Evolutionary conservation across 2,888 invertebrate genomes (phyloP).

Genomic region (Pyrgus malvae): DNA sequence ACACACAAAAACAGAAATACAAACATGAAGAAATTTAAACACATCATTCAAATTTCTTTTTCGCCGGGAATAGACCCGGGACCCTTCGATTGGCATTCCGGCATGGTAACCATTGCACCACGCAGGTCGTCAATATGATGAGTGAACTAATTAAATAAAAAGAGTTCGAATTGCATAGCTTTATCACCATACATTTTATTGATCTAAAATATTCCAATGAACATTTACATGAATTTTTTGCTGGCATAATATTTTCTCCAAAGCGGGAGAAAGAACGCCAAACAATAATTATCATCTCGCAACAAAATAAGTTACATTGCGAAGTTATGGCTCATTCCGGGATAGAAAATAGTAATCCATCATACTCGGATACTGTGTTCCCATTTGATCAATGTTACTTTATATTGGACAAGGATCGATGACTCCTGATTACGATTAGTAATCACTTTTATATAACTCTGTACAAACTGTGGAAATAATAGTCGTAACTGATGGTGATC

Average conservation of each 20-base stretch:
- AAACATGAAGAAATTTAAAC: too few relatives aligned
- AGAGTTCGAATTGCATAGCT: too few relatives aligned
- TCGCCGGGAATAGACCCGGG: too few relatives aligned
- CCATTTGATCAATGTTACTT: constrained; percentile 50
- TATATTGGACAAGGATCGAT: constrained; percentile 52
- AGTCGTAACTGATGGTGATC: neutral
- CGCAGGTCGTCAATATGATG: too few relatives aligned
- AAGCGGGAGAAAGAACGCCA: neutral
- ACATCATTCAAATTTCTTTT: too few relatives aligned
- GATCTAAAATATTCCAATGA: too few relatives aligned
- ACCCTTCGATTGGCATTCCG: too few relatives aligned
- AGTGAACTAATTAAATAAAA: too few relatives aligned
- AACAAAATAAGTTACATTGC: constrained; percentile 22
- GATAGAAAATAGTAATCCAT: constrained; percentile 48
- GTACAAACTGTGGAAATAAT: neutral
- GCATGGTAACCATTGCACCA: too few relatives aligned
- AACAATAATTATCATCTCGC: constrained; percentile 14
- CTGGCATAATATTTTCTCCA: neutral
- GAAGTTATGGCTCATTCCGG: constrained; percentile 31
- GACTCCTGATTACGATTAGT: constrained; percentile 35
- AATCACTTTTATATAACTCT: constrained; percentile 31
- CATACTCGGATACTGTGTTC: constrained; percentile 42
- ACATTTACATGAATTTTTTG: too few relatives aligned
- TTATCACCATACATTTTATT: too few relatives aligned
- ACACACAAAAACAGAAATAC: too few relatives aligned